phyloP scores from a whole-genome alignment of 37 sponge, comb jelly and placozoan species.

The Hexactinellida sp. region DNA sequence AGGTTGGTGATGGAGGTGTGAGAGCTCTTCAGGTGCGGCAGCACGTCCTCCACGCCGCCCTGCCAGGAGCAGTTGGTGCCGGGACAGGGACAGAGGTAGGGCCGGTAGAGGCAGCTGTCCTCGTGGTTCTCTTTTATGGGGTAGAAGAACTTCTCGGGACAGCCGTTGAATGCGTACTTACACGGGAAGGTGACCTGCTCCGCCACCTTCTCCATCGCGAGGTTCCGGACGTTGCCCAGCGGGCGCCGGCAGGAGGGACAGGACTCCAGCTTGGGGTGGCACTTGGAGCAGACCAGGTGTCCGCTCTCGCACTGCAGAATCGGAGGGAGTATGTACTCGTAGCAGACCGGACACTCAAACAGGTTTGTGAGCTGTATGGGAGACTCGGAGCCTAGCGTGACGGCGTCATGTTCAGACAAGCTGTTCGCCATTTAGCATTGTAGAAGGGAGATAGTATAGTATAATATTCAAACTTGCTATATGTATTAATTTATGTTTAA shows the following conservation, averaged over 20 bases:
- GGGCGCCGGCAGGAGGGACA: conserved; percentile 88
- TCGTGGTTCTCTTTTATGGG: conserved; percentile 65
- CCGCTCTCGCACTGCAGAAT: conserved; percentile 93
- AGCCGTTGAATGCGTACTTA: conserved; percentile 63
- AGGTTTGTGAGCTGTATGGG: conserved; percentile 53
- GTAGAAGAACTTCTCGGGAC: conserved; percentile 52
- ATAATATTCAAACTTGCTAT: neutral
- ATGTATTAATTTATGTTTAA: neutral
- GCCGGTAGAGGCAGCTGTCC: conserved; percentile 74
- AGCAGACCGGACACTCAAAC: conserved; percentile 97
- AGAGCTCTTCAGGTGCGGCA: conserved; percentile 48
- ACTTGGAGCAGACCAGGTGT: conserved; percentile 78
- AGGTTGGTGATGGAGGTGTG: conserved; percentile 93
- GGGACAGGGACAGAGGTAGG: conserved; percentile 89
- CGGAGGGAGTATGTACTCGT: conserved; percentile 95
- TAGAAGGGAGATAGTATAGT: neutral
- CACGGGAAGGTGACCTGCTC: conserved; percentile 80
- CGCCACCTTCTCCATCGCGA: conserved; percentile 95
- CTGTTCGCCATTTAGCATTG: neutral
- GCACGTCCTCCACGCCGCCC: conserved; percentile 60
- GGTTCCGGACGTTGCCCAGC: conserved; percentile 67
- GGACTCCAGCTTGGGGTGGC: conserved; percentile 62
- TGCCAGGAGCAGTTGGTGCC: conserved; percentile 90
- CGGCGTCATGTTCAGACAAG: conserved; percentile 12
- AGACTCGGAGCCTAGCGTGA: neutral